phyloP scores from a whole-genome alignment of 2,113 vertebrate species.

The Chlorodrepanis virens region DNA sequence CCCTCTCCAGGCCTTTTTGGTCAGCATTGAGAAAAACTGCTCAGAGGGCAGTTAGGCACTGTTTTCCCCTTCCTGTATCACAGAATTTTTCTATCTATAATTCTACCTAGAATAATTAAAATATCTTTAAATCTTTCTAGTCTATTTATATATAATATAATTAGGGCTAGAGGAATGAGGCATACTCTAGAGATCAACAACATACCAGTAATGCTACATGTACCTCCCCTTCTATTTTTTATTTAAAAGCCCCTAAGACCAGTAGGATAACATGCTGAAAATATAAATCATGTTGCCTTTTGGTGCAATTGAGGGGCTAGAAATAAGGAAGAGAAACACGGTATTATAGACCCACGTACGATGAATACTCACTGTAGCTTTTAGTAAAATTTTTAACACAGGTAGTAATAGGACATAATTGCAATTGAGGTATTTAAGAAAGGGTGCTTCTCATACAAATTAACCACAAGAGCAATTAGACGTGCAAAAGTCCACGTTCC shows the following conservation, averaged over 20 bases:
- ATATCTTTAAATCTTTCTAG: background rate
- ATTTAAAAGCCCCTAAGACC: background rate
- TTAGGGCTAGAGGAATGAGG: background rate
- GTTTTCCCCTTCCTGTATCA: background rate
- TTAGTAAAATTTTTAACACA: conserved; percentile 1
- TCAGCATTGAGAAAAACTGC: background rate
- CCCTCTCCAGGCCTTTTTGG: background rate
- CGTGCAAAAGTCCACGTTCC: background rate
- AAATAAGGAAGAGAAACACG: conserved; percentile 12
- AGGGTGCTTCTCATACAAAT: background rate
- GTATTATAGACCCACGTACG: background rate
- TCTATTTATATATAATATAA: background rate
- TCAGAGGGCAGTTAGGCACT: background rate
- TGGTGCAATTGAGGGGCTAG: background rate
- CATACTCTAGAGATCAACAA: background rate
- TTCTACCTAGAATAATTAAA: background rate
- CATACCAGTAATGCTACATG: background rate
- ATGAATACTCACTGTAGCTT: background rate
- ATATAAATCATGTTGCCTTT: background rate
- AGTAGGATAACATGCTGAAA: background rate
- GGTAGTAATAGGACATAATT: conserved; percentile 35
- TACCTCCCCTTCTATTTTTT: background rate
- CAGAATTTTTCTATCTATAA: background rate
- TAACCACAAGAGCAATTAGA: background rate
- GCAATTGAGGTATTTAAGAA: background rate